Conservation (phyloP, 2,797 vertebrate species). For the Danio kyathit region DNA sequence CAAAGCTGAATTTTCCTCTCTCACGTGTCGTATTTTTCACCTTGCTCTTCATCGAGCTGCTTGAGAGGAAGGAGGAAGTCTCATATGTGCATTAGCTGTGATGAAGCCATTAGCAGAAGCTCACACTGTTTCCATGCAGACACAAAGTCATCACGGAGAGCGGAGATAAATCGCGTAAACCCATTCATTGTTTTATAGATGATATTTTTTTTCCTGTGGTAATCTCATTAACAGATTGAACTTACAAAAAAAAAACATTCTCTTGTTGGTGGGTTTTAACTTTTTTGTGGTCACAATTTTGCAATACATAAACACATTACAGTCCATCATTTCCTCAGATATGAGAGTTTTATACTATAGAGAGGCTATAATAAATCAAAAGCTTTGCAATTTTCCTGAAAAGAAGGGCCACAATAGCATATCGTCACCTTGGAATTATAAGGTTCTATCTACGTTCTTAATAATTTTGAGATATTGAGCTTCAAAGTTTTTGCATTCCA, state of each 20-base stretch:
- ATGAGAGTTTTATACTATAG: no score
- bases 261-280: neutral
- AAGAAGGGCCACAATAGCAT: neutral
- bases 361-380: neutral
- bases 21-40: conserved; percentile 35
- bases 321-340: neutral
- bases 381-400: neutral
- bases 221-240: conserved; percentile 37
- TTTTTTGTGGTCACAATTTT: conserved; percentile 15
- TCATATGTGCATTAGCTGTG: conserved; percentile 37
- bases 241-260: conserved; percentile 1
- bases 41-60: conserved; percentile 42
- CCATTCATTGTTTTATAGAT: conserved; percentile 32
- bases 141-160: conserved; percentile 25
- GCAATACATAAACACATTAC: conserved; percentile 9
- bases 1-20: conserved; percentile 41
- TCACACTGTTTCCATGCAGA: conserved; percentile 39
- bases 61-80: conserved; percentile 30
- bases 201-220: neutral
- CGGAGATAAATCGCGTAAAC: conserved; percentile 16
- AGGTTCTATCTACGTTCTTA: no score
- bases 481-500: no score
- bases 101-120: conserved; percentile 48
- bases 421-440: no score
- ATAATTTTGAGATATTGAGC: no score